Percentiles rank a stretch among this genome's conserved stretches.
Conservation (phyloP, 2,888 invertebrate species). For the Mesorhabditis belari region DNA sequence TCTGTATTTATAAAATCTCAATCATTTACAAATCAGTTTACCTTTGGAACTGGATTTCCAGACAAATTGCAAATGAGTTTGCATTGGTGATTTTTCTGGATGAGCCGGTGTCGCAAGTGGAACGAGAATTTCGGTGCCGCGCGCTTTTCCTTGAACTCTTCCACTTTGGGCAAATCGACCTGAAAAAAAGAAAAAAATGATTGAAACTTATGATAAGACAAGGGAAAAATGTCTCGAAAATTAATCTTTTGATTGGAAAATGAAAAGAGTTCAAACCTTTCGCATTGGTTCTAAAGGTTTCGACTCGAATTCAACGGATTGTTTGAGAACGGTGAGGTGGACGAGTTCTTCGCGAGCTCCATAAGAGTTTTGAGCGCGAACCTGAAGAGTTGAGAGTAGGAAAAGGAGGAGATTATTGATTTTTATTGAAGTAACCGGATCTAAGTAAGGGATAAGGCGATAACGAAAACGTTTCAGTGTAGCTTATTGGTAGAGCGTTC, state of each 20-base stretch:
- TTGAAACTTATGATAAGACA: no score
- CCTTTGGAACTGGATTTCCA: slow-evolving; percentile 87
- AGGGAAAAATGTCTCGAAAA: no score
- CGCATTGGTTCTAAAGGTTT: slow-evolving; percentile 39
- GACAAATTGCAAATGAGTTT: slow-evolving; percentile 93
- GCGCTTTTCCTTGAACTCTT: slow-evolving; percentile 83
- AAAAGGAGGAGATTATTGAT: no score
- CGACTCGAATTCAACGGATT: slow-evolving; percentile 9
- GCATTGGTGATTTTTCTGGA: slow-evolving; percentile 85
- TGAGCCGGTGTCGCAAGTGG: slow-evolving; percentile 92
- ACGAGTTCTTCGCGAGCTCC: slow-evolving; percentile 91
- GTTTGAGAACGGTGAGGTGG: slow-evolving; percentile 74
- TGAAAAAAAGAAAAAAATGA: no score
- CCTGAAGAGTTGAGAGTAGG: no score
- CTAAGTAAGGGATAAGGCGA: slow-evolving; percentile 82
- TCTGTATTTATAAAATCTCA: no score
- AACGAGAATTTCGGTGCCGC: slow-evolving; percentile 93
- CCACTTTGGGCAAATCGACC: slow-evolving; percentile 38
- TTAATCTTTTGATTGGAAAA: no score
- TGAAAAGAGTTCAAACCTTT: no score
- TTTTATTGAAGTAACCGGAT: no score
- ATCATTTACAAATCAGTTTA: no score
- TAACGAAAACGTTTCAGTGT: no score
- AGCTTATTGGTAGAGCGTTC: no score
- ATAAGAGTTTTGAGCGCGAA: slow-evolving; percentile 90